Conservation (phyloP, 2,113 vertebrate species). For the Neolamprologus hecqui region DNA sequence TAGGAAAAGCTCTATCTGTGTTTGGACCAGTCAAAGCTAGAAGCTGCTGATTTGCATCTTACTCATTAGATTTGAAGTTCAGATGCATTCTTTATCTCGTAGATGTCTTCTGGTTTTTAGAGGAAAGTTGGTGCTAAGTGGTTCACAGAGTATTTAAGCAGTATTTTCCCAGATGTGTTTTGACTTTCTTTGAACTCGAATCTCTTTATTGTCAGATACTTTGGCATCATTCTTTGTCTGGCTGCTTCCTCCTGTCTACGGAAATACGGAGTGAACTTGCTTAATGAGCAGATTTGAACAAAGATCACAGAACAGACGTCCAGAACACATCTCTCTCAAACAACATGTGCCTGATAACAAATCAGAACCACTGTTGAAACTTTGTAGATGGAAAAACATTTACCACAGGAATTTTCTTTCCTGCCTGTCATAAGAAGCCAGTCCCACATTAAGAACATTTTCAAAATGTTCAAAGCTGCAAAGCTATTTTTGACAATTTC, state of each 20-base stretch:
- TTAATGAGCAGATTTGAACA: conserved; percentile 57
- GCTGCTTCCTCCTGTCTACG: conserved; percentile 4
- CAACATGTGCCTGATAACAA: background rate
- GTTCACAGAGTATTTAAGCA: background rate
- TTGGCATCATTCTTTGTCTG: conserved; percentile 29
- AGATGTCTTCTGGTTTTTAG: background rate
- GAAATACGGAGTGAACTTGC: conserved; percentile 10
- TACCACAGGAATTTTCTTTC: background rate
- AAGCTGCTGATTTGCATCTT: background rate
- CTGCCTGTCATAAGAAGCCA: background rate
- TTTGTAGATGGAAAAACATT: background rate
- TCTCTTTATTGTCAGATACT: conserved; percentile 20
- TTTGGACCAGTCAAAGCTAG: background rate
- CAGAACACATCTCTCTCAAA: conserved; percentile 12
- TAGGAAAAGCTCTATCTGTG: background rate
- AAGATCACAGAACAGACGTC: conserved; percentile 31
- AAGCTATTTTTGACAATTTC: background rate
- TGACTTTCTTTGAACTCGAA: conserved; percentile 6
- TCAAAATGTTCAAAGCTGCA: background rate
- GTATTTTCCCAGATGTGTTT: background rate
- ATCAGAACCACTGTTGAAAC: background rate
- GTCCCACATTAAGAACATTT: background rate
- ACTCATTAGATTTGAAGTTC: background rate
- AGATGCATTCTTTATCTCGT: background rate
- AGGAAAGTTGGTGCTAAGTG: background rate